Evolutionary conservation across 2,797 vertebrate species (phyloP).

Genomic region (Galagoides demidoff): DNA sequence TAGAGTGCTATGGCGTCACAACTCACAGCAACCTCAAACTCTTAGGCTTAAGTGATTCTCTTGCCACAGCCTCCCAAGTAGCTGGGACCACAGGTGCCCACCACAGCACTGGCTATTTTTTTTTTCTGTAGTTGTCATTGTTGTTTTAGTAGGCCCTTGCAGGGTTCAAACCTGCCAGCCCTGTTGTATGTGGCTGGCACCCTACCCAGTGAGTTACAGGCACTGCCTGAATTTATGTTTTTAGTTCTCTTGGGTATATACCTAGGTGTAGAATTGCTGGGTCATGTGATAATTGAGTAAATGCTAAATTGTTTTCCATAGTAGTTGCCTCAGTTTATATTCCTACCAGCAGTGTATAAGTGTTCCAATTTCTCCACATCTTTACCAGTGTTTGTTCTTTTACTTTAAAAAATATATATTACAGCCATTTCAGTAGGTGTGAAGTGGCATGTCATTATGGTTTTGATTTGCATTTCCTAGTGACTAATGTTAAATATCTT

Average conservation of each 20-base stretch:
- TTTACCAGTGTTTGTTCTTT: background rate
- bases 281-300: slow-evolving; percentile 3
- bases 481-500: slow-evolving; percentile 7
- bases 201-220: too few relatives aligned
- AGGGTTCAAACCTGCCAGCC: too few relatives aligned
- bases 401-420: background rate
- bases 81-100: too few relatives aligned
- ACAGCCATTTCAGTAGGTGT: background rate
- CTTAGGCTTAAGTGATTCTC: too few relatives aligned
- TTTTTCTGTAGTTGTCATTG: too few relatives aligned
- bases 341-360: background rate
- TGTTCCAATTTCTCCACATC: background rate
- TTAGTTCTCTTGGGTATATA: background rate
- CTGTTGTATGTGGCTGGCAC: too few relatives aligned
- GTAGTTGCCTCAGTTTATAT: background rate
- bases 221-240: background rate
- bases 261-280: background rate
- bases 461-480: slow-evolving; percentile 14
- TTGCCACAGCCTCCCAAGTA: too few relatives aligned
- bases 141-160: too few relatives aligned
- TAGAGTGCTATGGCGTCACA: too few relatives aligned
- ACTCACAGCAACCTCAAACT: too few relatives aligned
- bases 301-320: slow-evolving; percentile 33
- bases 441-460: slow-evolving; percentile 18
- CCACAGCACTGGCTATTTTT: too few relatives aligned